Base-by-base conservation (phyloP, 2,797 vertebrate genomes). In the Zalophus californianus region DNA sequence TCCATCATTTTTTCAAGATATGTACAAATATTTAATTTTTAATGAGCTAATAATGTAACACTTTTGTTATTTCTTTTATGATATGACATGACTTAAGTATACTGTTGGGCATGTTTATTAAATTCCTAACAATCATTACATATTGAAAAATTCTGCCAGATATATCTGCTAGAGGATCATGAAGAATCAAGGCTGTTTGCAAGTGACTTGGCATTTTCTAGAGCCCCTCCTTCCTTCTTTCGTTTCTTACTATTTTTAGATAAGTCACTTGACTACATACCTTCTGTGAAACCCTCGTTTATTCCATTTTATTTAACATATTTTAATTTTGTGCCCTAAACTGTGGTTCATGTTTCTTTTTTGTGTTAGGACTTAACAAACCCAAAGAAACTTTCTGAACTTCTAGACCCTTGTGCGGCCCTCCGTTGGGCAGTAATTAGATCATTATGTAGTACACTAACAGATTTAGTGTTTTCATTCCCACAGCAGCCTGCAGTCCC, bases 391-490 rank as follows among this genome's bases (percentile, higher is more conserved):
- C 29, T n/a, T 80, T 94, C 86, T 90, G 90, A 82, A 93, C 93
- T 48, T 32, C 88, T 38, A 32, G 48, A 58, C 54, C n/a, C 66
- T 23, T 3, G 60, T 3, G 32, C 1, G 1, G 66, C 35, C 25
- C 60, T 73, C 1, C 0, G 38, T 16, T 7, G 23, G 68, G 98
- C 58, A 80, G 86, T 95, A 98, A 98, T 98, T 97, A 98, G 98
- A 98, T 96, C 97, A 90, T 97, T 98, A 92, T 97, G 96, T 92
- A 96, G 89, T 29, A 56, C 90, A 90, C 95, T 60, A 96, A 97
- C 93, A 77, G 84, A 85, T 95, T 86, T 86, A 92, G 90, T 98
- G 96, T 98, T 98, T 98, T 98, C 98, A 96, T 95, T 97, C 96
- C 94, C 97, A 97, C 84, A 97, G 97, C 97, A 98, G 97, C 97